Evolutionary conservation across 2,797 vertebrate genomes (phyloP).

Genomic region (Loriculus beryllinus): DNA sequence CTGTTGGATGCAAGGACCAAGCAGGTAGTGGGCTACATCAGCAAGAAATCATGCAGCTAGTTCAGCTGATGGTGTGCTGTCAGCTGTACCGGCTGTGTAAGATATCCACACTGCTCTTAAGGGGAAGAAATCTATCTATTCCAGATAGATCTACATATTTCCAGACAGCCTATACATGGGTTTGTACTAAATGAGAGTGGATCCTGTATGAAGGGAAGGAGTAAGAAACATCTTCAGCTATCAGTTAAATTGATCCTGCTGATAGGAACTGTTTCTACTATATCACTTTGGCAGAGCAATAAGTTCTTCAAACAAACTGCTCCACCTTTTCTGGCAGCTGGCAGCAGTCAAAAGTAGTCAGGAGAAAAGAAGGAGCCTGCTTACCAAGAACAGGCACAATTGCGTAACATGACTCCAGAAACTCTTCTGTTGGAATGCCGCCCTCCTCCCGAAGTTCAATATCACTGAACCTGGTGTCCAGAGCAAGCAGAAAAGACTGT

Average conservation of each 20-base stretch:
- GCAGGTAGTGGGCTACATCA: background rate
- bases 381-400: slow-evolving; percentile 98
- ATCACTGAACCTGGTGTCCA: slow-evolving; percentile 91
- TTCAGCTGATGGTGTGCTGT: background rate
- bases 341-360: background rate
- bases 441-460: slow-evolving; percentile 91
- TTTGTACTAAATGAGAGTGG: background rate
- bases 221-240: background rate
- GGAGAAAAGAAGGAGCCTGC: slow-evolving; percentile 19
- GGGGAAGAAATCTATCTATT: background rate
- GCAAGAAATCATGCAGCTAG: background rate
- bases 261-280: background rate
- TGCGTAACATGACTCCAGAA: slow-evolving; percentile 98
- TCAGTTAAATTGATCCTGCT: background rate
- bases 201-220: background rate
- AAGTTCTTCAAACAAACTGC: background rate
- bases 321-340: background rate
- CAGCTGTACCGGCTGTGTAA: background rate
- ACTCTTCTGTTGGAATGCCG: slow-evolving; percentile 95
- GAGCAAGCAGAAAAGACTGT: background rate
- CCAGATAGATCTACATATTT: background rate
- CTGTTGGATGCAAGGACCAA: background rate
- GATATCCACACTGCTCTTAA: background rate
- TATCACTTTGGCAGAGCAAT: background rate
- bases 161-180: background rate